phyloP scores from a whole-genome alignment of 1,140 invertebrate species.

The Ruditapes philippinarum region DNA sequence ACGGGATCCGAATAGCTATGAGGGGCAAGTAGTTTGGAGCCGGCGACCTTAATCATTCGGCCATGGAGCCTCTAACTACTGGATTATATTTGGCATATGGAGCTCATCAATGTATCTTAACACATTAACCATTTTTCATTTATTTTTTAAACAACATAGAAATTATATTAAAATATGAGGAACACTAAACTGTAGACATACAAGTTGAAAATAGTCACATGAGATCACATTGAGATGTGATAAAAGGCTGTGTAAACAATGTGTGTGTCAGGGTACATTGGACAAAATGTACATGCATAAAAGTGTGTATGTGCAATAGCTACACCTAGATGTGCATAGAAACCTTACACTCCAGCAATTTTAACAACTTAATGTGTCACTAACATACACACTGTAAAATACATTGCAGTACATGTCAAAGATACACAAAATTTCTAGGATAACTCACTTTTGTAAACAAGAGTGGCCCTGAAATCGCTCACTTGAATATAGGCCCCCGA shows the following conservation, averaged over 20 bases:
- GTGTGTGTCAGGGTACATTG: slow-evolving; percentile 1
- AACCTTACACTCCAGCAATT: background rate
- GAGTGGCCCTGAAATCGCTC: too few species aligned
- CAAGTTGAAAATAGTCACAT: background rate
- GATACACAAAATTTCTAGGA: too few species aligned
- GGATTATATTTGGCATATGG: too few species aligned
- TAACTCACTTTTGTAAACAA: too few species aligned
- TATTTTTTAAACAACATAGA: slow-evolving; percentile 11
- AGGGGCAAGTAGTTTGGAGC: too few species aligned
- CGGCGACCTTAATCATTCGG: too few species aligned
- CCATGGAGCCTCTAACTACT: too few species aligned
- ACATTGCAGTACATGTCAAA: too few species aligned
- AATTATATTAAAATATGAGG: slow-evolving; percentile 18
- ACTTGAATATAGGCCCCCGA: too few species aligned
- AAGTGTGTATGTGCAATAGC: background rate
- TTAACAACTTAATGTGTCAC: background rate
- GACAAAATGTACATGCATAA: background rate
- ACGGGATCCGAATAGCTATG: too few species aligned
- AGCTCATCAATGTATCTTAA: too few species aligned
- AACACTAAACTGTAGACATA: slow-evolving; percentile 11
- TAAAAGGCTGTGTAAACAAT: background rate
- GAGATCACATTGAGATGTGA: background rate
- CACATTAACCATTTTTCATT: background rate
- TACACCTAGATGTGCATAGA: background rate
- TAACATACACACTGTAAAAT: background rate